A percentile compares a stretch with the other conserved stretches of the same genome.
These are phyloP conservation scores for Pterophyllum scalare DNA, from an alignment of 2,113 vertebrate species.

Conservation along the genomic window DNA sequence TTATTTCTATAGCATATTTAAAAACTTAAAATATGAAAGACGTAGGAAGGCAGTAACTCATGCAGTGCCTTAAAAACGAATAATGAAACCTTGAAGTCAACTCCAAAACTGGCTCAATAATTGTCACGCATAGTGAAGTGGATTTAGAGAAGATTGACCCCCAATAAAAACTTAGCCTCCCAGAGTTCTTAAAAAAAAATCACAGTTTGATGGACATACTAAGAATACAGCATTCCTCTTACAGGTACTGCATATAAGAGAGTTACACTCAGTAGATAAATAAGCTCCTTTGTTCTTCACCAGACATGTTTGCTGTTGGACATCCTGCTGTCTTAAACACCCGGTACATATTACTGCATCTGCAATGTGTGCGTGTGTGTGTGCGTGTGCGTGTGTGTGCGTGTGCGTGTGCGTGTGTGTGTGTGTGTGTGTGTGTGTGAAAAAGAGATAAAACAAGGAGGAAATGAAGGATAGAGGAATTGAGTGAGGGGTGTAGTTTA, in stretches of 20 bases:
- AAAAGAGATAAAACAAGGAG: conserved; percentile 61
- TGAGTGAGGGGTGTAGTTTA: conserved; percentile 60
- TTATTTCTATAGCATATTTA: too few species aligned
- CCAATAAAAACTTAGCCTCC: not conserved
- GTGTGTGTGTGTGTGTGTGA: conserved; percentile 10
- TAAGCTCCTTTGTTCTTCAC: conserved; percentile 45
- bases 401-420: conserved; percentile 1
- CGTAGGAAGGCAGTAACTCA: too few species aligned
- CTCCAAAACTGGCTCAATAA: too few species aligned
- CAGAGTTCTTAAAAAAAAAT: not conserved
- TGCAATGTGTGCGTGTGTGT: conserved; percentile 14
- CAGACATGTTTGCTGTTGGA: conserved; percentile 34
- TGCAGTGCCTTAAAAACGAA: too few species aligned
- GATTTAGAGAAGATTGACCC: not conserved
- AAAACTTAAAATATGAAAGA: too few species aligned
- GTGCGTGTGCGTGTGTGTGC: conserved; percentile 10
- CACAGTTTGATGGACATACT: not conserved
- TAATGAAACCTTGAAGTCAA: too few species aligned
- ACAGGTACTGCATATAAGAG: not conserved
- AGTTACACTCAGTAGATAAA: conserved; percentile 9
- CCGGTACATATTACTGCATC: conserved; percentile 62
- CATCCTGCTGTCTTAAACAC: conserved; percentile 54
- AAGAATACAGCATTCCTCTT: not conserved
- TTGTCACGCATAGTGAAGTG: not conserved
- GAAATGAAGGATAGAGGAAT: conserved; percentile 61